Evolutionary conservation across 1,140 invertebrate genomes (phyloP), one percentile per base, ranked within the genome.

Genomic region (Meloidogyne exigua): DNA sequence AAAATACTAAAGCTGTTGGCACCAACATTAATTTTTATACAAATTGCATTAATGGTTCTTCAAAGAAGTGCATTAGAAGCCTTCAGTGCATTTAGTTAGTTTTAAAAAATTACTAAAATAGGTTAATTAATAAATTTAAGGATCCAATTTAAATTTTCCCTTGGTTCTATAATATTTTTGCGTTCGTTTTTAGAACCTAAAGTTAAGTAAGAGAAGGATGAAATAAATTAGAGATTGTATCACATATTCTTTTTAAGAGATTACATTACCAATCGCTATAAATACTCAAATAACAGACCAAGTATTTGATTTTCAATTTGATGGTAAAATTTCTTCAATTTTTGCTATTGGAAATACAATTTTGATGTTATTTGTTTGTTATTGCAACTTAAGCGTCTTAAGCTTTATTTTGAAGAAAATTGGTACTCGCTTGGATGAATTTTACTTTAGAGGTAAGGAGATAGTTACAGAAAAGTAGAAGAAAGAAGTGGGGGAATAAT

Each of bases 341-440:
- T 57, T 74, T 32, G 42, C 72, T 11, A 63, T 74, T 26, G 72
- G 72, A 25, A 74, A 74, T 42, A 49, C 36, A 9, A n/a, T 74
- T 25, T 25, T 74, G 63, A 74, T 74, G 72, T 74, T 63, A 26
- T 74, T 74, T 49, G 72, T 74, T n/a, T 74, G 62, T 39, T 74
- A 68, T 68, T 74, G 72, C 62, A 74, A 74, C 28, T 18, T 68
- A 12, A 23, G 36, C 9, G 23, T 26, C 0, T 32, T 39, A 57
- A 44, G 57, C 10, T 9, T 76, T 23, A 71, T 69, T 69, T 75
- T 73, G 0, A 12, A 71, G 5, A 71, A 49, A 57, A 4, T 71
- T 18, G 69, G 69, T 21, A 12, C 69, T 42, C 23, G 69, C 25
- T 71, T 71, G 9, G 69, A 71, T 57, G 44, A n/a, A 49, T 1